Conservation (phyloP, 37 sponge, comb jelly and placozoan genomes). For the Halichondria panicea region DNA sequence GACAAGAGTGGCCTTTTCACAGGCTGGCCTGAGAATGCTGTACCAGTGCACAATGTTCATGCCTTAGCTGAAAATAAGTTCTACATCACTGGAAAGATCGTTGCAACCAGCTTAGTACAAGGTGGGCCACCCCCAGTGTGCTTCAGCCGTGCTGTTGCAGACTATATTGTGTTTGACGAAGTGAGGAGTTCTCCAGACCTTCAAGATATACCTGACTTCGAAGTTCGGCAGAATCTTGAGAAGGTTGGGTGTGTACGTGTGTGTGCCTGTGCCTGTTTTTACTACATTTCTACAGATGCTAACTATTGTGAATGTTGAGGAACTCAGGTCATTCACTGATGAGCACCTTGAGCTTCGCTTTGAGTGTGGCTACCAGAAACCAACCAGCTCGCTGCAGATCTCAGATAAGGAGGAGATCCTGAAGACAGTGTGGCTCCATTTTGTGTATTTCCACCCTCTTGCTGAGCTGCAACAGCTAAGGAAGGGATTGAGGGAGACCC, state of each 20-base stretch:
- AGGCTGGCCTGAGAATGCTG: slow-evolving; percentile 30
- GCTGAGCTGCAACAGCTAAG: slow-evolving; percentile 22
- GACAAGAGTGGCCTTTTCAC: background rate
- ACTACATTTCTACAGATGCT: too few species aligned
- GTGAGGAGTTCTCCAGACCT: background rate
- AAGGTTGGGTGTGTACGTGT: too few species aligned
- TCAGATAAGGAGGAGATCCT: slow-evolving; percentile 5
- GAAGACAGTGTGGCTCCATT: slow-evolving; percentile 26
- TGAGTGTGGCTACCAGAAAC: slow-evolving; percentile 23
- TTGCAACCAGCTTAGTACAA: slow-evolving; percentile 28
- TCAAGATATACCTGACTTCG: slow-evolving; percentile 9
- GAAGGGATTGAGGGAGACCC: slow-evolving; percentile 32
- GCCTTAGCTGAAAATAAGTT: slow-evolving; percentile 24
- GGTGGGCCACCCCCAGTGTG: slow-evolving; percentile 37
- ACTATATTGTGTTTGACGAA: slow-evolving; percentile 19
- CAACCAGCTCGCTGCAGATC: background rate
- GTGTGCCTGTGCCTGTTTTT: too few species aligned
- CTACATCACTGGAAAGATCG: slow-evolving; percentile 23
- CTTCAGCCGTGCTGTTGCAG: slow-evolving; percentile 27
- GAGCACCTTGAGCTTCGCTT: slow-evolving; percentile 7
- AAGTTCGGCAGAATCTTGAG: slow-evolving; percentile 3
- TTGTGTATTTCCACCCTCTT: slow-evolving; percentile 17
- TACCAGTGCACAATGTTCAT: slow-evolving; percentile 26
- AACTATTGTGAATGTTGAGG: too few species aligned
- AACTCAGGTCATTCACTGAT: too few species aligned